phyloP scores from a whole-genome alignment of 2,888 invertebrate genomes.

The Drosophila subquinaria region DNA sequence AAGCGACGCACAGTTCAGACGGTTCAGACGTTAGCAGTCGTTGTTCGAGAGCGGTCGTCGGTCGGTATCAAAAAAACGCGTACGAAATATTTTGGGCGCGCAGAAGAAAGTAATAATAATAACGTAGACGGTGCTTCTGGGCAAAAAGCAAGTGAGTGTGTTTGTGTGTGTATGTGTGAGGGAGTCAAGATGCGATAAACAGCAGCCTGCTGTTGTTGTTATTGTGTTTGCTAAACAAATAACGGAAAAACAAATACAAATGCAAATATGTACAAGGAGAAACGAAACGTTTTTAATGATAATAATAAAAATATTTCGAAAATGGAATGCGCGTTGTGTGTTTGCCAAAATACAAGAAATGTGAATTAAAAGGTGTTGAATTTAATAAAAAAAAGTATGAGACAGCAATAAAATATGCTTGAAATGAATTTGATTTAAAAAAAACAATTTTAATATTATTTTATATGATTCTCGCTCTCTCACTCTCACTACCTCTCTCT shows the following conservation, averaged over 20 bases:
- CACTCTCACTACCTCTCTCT: background rate
- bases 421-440: background rate
- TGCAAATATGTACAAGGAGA: conserved; percentile 22
- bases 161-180: conserved; percentile 25
- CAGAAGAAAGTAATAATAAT: conserved; percentile 63
- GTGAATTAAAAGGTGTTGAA: conserved; percentile 43
- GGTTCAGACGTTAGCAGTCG: conserved; percentile 70
- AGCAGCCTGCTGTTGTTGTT: conserved; percentile 40
- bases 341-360: conserved; percentile 41
- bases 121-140: conserved; percentile 33
- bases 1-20: conserved; percentile 65
- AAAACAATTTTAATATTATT: conserved; percentile 33
- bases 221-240: conserved; percentile 68
- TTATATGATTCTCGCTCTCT: conserved; percentile 12
- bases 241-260: conserved; percentile 44
- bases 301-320: conserved; percentile 27
- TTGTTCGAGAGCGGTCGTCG: conserved; percentile 68
- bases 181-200: conserved; percentile 39
- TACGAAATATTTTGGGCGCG: conserved; percentile 49
- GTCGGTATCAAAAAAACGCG: conserved; percentile 31
- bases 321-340: conserved; percentile 11
- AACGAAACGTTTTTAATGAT: conserved; percentile 28
- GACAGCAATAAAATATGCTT: conserved; percentile 13
- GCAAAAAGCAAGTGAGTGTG: conserved; percentile 25
- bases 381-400: conserved; percentile 33